These are phyloP conservation scores for Gryon sp. DNA, from an alignment of 1,140 invertebrate genomes.

Conservation along the genomic window DNA sequence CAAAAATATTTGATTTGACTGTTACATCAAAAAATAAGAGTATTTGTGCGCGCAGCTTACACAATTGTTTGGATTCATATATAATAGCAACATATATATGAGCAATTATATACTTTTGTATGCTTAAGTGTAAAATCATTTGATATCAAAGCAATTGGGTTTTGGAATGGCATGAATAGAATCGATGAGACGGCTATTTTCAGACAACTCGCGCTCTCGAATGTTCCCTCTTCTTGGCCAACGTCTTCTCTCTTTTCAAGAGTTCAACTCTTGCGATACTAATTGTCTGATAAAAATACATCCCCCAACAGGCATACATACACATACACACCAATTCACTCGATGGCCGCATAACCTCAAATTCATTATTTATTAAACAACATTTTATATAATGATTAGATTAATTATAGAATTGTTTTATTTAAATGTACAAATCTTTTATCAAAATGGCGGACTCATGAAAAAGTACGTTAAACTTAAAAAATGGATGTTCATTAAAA, in stretches of 20 bases:
- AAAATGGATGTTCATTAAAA: too few relatives aligned
- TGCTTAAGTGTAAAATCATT: slow-evolving; percentile 57
- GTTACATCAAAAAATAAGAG: too few relatives aligned
- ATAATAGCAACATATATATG: too few relatives aligned
- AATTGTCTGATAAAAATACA: slow-evolving; percentile 52
- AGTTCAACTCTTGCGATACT: slow-evolving; percentile 44
- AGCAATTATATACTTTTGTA: too few relatives aligned
- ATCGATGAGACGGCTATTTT: slow-evolving; percentile 72
- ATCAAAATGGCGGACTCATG: too few relatives aligned
- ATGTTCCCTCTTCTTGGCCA: slow-evolving; percentile 55
- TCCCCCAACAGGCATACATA: not conserved
- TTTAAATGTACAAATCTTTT: too few relatives aligned
- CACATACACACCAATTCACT: slow-evolving; percentile 3
- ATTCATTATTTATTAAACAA: slow-evolving; percentile 8
- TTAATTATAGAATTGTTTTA: too few relatives aligned
- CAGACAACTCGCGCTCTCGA: slow-evolving; percentile 65
- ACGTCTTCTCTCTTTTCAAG: slow-evolving; percentile 46
- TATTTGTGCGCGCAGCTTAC: too few relatives aligned
- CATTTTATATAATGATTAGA: not conserved
- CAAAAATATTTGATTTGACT: too few relatives aligned
- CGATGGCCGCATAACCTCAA: slow-evolving; percentile 10
- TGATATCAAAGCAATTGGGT: slow-evolving; percentile 57
- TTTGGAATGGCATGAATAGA: slow-evolving; percentile 49
- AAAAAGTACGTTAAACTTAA: too few relatives aligned
- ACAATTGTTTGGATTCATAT: too few relatives aligned